Conservation (phyloP, 2,113 vertebrate genomes). For the Meriones unguiculatus region DNA sequence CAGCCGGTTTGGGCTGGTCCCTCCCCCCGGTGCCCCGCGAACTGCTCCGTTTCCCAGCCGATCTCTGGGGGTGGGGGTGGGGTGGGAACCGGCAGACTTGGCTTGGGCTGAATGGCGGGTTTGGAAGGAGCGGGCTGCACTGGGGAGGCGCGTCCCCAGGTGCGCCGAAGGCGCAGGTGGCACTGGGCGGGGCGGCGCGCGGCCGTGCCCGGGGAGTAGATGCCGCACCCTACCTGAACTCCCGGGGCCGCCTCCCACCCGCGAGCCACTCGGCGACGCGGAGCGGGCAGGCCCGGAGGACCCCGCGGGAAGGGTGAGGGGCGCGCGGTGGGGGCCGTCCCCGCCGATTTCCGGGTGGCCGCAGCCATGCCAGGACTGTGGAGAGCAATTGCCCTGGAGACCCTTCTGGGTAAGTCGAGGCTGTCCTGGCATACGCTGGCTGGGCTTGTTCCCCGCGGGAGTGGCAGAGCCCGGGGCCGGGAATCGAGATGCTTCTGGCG, state of each 20-base stretch:
- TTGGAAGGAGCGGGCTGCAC: rapidly evolving
- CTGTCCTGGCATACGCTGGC: too few relatives aligned
- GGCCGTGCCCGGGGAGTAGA: not conserved
- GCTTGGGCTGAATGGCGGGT: not conserved
- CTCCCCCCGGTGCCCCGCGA: too few relatives aligned
- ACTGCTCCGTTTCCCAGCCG: too few relatives aligned
- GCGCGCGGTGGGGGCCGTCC: not conserved
- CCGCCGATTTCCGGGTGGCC: not conserved
- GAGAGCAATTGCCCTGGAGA: slow-evolving; percentile 82
- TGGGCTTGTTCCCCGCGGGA: rapidly evolving
- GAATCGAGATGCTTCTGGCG: not conserved
- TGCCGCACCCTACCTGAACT: not conserved
- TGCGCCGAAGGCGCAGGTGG: not conserved
- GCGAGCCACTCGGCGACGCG: not conserved
- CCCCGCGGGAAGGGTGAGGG: not conserved
- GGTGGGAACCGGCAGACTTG: rapidly evolving
- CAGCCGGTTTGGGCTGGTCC: rapidly evolving
- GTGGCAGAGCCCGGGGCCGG: rapidly evolving
- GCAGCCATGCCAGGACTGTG: slow-evolving; percentile 76
- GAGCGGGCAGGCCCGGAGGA: rapidly evolving
- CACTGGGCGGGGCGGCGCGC: not conserved
- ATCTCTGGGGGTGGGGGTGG: not conserved
- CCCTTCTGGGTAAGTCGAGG: slow-evolving; percentile 82
- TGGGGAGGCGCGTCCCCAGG: not conserved
- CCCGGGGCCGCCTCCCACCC: not conserved